These are phyloP conservation scores for Pediacus dermestoides DNA, from an alignment of 2,888 invertebrate genomes.

Conservation along the genomic window DNA sequence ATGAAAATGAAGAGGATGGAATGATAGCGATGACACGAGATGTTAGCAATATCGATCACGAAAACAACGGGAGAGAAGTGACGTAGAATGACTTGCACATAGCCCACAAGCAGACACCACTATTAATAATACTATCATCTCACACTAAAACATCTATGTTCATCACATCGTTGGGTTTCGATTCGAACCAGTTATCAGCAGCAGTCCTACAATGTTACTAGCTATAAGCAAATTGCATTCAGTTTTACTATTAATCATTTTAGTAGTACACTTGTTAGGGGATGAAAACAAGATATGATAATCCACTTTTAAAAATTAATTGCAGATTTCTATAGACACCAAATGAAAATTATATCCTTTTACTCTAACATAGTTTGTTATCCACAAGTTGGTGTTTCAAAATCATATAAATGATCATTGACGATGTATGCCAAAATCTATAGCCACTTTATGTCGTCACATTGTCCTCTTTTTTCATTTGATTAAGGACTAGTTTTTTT, in stretches of 20 bases:
- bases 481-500: too few species aligned
- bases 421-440: too few species aligned
- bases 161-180: slow-evolving; percentile 41
- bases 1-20: too few species aligned
- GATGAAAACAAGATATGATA: slow-evolving; percentile 22
- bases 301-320: slow-evolving; percentile 23
- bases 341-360: too few species aligned
- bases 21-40: slow-evolving; percentile 49
- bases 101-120: slow-evolving; percentile 48
- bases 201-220: slow-evolving; percentile 19
- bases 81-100: slow-evolving; percentile 50
- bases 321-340: too few species aligned
- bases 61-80: slow-evolving; percentile 47
- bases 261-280: slow-evolving; percentile 22
- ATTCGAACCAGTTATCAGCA: slow-evolving; percentile 36
- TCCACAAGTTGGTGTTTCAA: too few species aligned
- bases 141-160: slow-evolving; percentile 39
- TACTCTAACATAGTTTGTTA: too few species aligned
- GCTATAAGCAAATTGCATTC: slow-evolving; percentile 31
- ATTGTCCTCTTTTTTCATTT: too few species aligned
- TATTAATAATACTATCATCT: slow-evolving; percentile 51
- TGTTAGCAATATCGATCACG: slow-evolving; percentile 47
- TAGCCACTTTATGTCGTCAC: too few species aligned
- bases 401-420: too few species aligned
- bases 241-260: slow-evolving; percentile 31